Base-by-base conservation (phyloP, 2,797 vertebrate genomes). In the Pipistrellus kuhlii region DNA sequence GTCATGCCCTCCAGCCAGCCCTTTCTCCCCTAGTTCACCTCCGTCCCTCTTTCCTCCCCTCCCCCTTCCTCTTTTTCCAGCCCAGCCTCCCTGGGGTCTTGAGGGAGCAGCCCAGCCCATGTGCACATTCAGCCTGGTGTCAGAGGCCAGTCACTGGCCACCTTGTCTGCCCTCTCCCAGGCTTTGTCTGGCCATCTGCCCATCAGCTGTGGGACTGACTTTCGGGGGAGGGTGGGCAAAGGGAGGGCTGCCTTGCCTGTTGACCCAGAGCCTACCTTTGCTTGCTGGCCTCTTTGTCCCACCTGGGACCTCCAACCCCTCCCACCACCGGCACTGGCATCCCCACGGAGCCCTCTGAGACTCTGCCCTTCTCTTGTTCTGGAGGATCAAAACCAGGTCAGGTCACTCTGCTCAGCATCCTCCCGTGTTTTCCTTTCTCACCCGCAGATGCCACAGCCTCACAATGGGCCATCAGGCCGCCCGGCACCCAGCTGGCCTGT, bases 111-210 rank as follows among this genome's bases (percentile, higher is more conserved):
- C 75, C 12, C 7, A 85, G 66, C 15, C 73, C 46, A 2, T 0
- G 9, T 27, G 8, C 14, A 25, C 55, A 3, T 62, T 76, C 25
- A 32, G 69, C 55, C 57, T n/a, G 64, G 89, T 0, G 87, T 86
- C 93, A 85, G 83, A 80, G 94, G 86, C 75, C 38, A 11, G 46
- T 32, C 76, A 62, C 72, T 11, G 38, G 71, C 68, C 71, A 35
- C 51, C 78, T 44, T 10, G 48, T 51, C 71, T 69, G 86, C 62
- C 78, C 38, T 27, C 23, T 80, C 75, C 17, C 13, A 0, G 76
- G 23, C 55, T 95, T 95, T 95, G 93, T 96, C 96, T 92, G 94
- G 88, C 96, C 92, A 95, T 96, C 94, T 97, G 95, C 84, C 86
- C 0, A 0, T 90, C 66, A 92, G 90, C 88, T 46, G 32, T 17